Evolutionary conservation across 2,113 vertebrate species (phyloP), one percentile per base, ranked within the genome.

Genomic region (Lynx canadensis): DNA sequence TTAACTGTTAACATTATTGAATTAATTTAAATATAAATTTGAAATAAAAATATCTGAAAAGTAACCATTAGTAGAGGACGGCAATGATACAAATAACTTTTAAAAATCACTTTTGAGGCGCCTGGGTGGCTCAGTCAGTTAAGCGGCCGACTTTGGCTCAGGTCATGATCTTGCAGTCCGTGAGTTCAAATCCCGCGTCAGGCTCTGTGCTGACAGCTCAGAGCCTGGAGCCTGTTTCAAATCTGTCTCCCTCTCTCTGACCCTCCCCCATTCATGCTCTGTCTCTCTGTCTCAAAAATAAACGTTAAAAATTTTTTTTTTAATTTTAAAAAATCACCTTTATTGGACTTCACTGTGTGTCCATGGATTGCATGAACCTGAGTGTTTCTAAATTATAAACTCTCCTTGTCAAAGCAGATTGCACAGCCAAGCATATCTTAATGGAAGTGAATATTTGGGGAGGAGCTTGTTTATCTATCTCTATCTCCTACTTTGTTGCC

Each of bases 1-100:
- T 27, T 50, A 92, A 23, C 12, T 29, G 2, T 50, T 92, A 85
- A 82, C 69, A 50, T 45, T 66, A 74, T 5, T 89, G 23, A 88
- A 63, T 91, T 82, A 76, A 88, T 48, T 95, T 95, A 90, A 94
- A 76, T 60, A 76, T n/a, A 31, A 90, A 65, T 88, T 66, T 60
- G 92, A 96, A 89, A 79, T 65, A 85, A 78, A 91, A 74, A 45
- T 8, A 31, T 63, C n/a, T 88, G 36, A 92, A 90, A 87, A 60
- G 74, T 55, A 41, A 55, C 57, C 48, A 68, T 74, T 83, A 57
- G 6, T 48, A 91, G n/a, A 87, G 55, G 36, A 83, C 38, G 14
- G 3, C 45, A 92, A 11, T 79, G 65, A 89, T 48, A n/a, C 13
- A 91, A 95, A 79, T 82, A 50, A 65, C 41, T 81, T 83, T 84